A percentile compares a stretch with the other conserved stretches of the same genome.
Conservation (phyloP, 1,140 invertebrate genomes). For the Drosophila kohkoa region DNA sequence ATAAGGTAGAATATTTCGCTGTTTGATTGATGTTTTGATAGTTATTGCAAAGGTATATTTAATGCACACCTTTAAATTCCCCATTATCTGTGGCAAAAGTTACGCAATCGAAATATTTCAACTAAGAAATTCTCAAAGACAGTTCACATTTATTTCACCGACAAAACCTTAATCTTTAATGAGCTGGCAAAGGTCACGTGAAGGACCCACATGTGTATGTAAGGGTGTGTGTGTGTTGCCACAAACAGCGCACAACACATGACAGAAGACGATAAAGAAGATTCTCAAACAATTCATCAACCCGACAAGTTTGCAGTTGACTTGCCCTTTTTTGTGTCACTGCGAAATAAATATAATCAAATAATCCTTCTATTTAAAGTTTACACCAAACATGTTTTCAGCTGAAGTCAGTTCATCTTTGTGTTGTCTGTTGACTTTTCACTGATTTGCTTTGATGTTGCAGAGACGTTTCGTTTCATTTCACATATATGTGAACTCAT, state of each 20-base stretch:
- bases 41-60: background rate
- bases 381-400: conserved; percentile 21
- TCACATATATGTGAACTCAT: background rate
- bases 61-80: background rate
- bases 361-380: conserved; percentile 33
- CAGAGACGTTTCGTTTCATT: background rate
- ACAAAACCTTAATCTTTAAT: conserved; percentile 34
- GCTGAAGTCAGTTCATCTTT: conserved; percentile 5
- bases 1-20: background rate
- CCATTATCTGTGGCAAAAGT: background rate
- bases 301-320: background rate
- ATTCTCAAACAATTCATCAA: conserved; percentile 12
- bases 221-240: background rate
- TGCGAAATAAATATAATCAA: conserved; percentile 1
- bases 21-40: too few species aligned
- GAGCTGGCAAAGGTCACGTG: conserved; percentile 19
- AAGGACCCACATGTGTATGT: conserved; percentile 5
- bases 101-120: background rate
- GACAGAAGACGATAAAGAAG: background rate
- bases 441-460: conserved; percentile 32
- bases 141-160: conserved; percentile 30
- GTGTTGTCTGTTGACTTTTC: conserved; percentile 1
- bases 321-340: conserved; percentile 2
- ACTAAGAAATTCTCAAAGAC: conserved; percentile 8
- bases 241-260: background rate